phyloP scores from a whole-genome alignment of 1,140 invertebrate species.

The Rhynchophorus ferrugineus region DNA sequence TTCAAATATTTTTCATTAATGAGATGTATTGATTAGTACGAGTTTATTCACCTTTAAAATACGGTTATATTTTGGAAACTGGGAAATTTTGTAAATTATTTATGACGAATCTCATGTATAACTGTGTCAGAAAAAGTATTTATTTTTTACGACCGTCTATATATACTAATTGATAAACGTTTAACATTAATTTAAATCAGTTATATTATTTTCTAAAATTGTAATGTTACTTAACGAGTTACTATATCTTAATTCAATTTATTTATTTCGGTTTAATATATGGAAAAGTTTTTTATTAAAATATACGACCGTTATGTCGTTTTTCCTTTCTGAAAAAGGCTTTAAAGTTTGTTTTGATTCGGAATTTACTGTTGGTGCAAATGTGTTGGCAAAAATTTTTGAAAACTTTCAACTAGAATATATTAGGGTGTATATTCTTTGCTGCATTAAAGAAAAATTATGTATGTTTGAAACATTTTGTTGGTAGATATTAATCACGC shows the following conservation, averaged over 20 bases:
- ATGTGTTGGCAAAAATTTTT: not conserved
- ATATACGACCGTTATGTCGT: not conserved
- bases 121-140: no score
- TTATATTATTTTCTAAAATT: no score
- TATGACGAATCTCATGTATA: slow-evolving; percentile 13
- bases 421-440: not conserved
- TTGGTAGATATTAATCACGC: no score
- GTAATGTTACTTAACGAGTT: no score
- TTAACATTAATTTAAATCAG: no score
- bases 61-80: slow-evolving; percentile 15
- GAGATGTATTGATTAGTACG: slow-evolving; percentile 1
- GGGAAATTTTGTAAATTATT: slow-evolving; percentile 15
- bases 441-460: no score
- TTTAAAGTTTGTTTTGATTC: not conserved
- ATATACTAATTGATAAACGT: no score
- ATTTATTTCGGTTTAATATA: no score
- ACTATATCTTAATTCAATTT: no score
- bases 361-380: not conserved
- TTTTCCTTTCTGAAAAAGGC: not conserved
- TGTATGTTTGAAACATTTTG: no score
- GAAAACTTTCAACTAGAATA: not conserved
- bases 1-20: not conserved
- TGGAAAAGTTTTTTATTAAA: not conserved
- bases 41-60: slow-evolving; percentile 17
- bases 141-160: no score